Base-by-base conservation (phyloP, 2,888 invertebrate species). In the Venustoraphidia nigricollis region DNA sequence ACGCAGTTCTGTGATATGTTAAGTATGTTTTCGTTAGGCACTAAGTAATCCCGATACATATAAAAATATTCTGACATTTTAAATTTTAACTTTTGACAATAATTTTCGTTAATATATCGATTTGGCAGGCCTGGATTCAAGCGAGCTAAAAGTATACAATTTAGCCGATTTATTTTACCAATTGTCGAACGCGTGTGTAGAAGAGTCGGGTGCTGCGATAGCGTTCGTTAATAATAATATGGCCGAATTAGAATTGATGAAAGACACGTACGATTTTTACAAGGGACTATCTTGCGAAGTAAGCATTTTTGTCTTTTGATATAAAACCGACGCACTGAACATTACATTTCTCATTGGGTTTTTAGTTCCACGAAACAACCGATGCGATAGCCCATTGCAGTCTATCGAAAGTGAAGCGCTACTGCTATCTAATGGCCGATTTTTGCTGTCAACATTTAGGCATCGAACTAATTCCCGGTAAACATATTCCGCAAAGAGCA, bases 391-490 rank as follows among this genome's bases (percentile, higher is more conserved):
- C 60, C 44, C 63, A 64, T 50, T 73, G 73, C 50, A 66, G 69
- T 2, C 56, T 65, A 17, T 71, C 72, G 0, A 59, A 58, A 48
- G 69, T 68, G 0, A 58, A 59, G 1, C 63, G 73, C 27, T 70
- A 67, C 64, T 64, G 61, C 1, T 73, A 59, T 44, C 56, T 59
- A 3, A 68, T 73, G 38, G 66, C 69, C 36, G 71, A 73, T 51
- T 64, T 66, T 45, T 66, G 71, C 57, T 67, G 68, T 47, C 48
- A 55, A 0, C 66, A 70, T 53, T 53, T 72, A 34, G 62, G 62
- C 10, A 64, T 73, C 9, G 51, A 58, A 8, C 51, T 68, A 2
- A 55, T 64, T 38, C 62, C 64, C 0, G 71, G 70, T 0, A 58
- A 59, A n/a, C 73, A 73, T 56, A 54, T 66, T 41, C 72, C 72